Conservation (phyloP, 2,888 invertebrate species). For the Tenthredo notha region DNA sequence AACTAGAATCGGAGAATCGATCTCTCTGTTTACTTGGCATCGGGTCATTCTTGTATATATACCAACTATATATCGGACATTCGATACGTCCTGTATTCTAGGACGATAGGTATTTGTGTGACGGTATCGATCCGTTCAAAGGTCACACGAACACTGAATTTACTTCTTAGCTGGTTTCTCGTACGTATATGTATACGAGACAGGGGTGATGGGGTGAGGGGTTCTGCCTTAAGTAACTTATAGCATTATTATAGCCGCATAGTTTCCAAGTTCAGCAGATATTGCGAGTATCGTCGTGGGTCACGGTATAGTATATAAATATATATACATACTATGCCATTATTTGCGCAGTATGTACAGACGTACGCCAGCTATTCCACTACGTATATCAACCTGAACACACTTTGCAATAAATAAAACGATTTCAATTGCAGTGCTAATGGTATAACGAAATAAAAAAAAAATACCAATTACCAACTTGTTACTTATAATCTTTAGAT, state of each 20-base stretch:
- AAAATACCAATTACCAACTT: not conserved
- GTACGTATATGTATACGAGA: not conserved
- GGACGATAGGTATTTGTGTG: conserved; percentile 9
- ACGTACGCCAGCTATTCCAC: not conserved
- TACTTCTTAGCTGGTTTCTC: conserved; percentile 6
- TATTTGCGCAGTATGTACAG: not conserved
- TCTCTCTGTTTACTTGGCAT: not conserved
- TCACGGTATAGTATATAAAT: not conserved
- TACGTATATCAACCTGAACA: not conserved
- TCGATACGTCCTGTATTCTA: conserved; percentile 6
- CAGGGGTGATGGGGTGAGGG: not conserved
- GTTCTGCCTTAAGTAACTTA: not conserved
- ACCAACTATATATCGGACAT: not conserved
- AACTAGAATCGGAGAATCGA: not conserved
- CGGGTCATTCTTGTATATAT: not conserved
- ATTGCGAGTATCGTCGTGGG: not conserved
- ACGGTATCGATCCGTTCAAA: conserved; percentile 35
- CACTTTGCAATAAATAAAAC: not conserved
- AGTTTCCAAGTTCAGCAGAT: conserved; percentile 22
- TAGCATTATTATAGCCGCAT: conserved; percentile 16
- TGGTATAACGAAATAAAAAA: not conserved
- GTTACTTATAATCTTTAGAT: conserved; percentile 3
- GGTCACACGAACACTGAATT: conserved; percentile 33
- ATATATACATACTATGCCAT: not conserved
- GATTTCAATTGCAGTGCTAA: not conserved